Base-by-base conservation (phyloP, 1,140 invertebrate species). In the Euura lappo region DNA sequence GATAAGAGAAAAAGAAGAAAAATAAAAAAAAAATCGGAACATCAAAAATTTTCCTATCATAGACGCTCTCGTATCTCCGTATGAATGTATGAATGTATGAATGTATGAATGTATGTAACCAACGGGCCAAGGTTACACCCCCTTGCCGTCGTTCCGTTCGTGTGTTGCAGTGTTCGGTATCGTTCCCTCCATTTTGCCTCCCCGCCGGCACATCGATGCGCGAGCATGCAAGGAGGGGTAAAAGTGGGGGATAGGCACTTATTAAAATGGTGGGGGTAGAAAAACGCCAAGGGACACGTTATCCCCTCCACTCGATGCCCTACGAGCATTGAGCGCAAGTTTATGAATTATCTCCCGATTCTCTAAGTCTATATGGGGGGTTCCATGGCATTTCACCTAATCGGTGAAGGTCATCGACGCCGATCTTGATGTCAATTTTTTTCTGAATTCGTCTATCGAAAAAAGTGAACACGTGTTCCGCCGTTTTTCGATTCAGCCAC, bases 141-240 rank as follows among this genome's bases (percentile, higher is more conserved):
- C 72, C 69, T 77, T 71, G 44, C 67, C 7, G 79, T 69, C 28
- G 28, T 28, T 28, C 28, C 28, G 28, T 28, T 28, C 0, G 28
- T 28, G 28, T 28, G 28, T 28, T 28, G 28, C 28, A 28, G 28
- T 28, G 28, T 28, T 28, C 28, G 73, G 79, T 10, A 68, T 72
- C 10, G 69, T 79, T 79, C 75, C 69, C 79, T 77, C 72, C 68
- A 68, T 76, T 80, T 80, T 75, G 73, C 70, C 72, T 76, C 78
- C 77, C 76, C 78, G 78, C 79, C 79, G 60, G 65, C 74, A 44
- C 46, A 60, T 71, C 13, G 74, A 73, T 79, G 75, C 75, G 45
- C 76, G 77, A 78, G 74, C 66, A 42, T 28, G 4, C 13, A 2
- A 64, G n/a, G 71, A 72, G 73, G 75, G 75, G 80, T 70, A 71